Conservation (phyloP, 2,797 vertebrate genomes). For the Enteromius fasciolatus region DNA sequence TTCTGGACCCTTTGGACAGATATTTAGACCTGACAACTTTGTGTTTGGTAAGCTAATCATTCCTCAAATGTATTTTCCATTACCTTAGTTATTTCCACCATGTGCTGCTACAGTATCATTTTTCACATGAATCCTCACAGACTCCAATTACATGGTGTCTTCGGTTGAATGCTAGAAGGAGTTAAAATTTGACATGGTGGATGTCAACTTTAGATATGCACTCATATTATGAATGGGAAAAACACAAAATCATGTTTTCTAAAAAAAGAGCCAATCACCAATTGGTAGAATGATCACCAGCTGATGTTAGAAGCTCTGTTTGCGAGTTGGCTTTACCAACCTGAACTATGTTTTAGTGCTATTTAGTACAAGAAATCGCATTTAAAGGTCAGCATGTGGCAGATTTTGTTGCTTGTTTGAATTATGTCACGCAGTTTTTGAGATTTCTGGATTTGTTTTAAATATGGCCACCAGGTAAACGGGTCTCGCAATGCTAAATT, state of each 20-base stretch:
- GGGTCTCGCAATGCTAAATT: not conserved
- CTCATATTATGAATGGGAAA: not conserved
- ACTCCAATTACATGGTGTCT: not conserved
- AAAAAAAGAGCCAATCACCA: not conserved
- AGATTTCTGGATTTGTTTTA: not conserved
- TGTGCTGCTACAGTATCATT: not conserved
- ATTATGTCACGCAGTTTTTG: not conserved
- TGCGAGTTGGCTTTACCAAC: not conserved
- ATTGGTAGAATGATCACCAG: not conserved
- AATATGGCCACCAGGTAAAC: not conserved
- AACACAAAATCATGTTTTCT: not conserved
- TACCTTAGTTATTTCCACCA: not conserved
- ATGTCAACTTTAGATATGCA: not conserved
- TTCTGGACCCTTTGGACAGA: slow-evolving; percentile 93
- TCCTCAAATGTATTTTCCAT: not conserved
- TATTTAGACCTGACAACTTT: slow-evolving; percentile 97
- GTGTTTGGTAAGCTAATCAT: slow-evolving; percentile 85
- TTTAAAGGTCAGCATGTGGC: not conserved
- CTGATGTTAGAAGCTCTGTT: not conserved
- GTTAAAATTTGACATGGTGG: not conserved
- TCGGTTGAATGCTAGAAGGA: not conserved
- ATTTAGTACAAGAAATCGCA: not conserved
- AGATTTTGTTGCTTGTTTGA: not conserved
- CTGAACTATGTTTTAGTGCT: not conserved
- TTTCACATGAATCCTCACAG: not conserved